Base-by-base conservation (phyloP, 1,140 invertebrate species). In the Drosophila miranda region DNA sequence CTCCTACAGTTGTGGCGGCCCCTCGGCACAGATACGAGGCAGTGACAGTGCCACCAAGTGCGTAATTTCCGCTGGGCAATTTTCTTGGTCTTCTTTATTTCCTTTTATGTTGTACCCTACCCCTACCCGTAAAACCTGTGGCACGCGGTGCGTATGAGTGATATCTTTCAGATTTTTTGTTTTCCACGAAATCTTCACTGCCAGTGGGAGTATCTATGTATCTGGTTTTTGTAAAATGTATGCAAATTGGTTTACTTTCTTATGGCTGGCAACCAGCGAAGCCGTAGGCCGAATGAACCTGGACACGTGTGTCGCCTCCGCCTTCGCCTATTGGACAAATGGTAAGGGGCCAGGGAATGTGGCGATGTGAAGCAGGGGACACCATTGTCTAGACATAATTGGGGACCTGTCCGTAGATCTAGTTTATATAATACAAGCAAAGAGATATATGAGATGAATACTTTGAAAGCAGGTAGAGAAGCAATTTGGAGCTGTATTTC, bases 211-310 rank as follows among this genome's bases (percentile, higher is more conserved):
- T 5, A 4, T 42, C 23, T 42, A 60, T 62, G 54, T 67, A 46
- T 21, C 41, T 16, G 30, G 48, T 51, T 75, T 75, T 64, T 69
- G 59, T 58, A 78, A 82, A 87, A 72, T 80, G 74, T 87, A 86
- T 86, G 82, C 82, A 86, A 86, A 86, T 86, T 82, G 77, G 78
- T 64, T 75, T 82, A 86, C 87, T 87, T 87, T 79, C 70, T 78
- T 86, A 80, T 87, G 83, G 52, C 77, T 66, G 71, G 53, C 74
- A 59, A 56, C 46, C 50, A 67, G 42, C 19, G 14, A 42, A 51
- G 54, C 42, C 48, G 42, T 41, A 46, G 64, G 54, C 68, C 42
- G n/a, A 34, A 34, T 56, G 41, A 51, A 55, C 46, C 46, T 34
- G 57, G 45, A 49, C 53, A 74, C 78, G 79, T 78, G 66, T 79